Conservation (phyloP, 2,113 vertebrate genomes). For the Perca schrenkii region DNA sequence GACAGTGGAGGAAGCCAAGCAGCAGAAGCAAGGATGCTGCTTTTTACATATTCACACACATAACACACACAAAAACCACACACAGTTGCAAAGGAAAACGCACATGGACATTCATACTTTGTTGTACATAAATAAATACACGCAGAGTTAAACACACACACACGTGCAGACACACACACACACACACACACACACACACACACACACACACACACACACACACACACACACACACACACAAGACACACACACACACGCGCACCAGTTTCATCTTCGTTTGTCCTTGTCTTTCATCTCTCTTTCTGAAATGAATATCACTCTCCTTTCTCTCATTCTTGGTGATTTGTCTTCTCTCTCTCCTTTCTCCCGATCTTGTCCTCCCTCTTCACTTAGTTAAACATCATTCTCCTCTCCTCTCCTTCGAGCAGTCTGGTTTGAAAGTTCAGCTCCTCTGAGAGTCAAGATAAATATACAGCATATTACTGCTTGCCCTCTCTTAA, state of each 20-base stretch:
- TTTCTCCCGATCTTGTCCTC: slow-evolving; percentile 7
- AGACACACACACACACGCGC: slow-evolving; percentile 24
- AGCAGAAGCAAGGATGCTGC: slow-evolving; percentile 40
- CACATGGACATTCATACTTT: too few species aligned
- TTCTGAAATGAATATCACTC: slow-evolving; percentile 39
- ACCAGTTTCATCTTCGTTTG: background rate
- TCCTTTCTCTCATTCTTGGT: slow-evolving; percentile 11
- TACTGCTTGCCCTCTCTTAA: background rate
- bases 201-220: too few species aligned
- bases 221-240: too few species aligned
- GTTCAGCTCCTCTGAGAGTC: slow-evolving; percentile 23
- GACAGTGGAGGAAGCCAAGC: slow-evolving; percentile 50
- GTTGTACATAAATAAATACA: too few species aligned
- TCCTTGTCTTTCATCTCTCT: slow-evolving; percentile 44
- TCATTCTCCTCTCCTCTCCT: background rate
- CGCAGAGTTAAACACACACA: background rate
- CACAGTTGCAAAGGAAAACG: background rate
- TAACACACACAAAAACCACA: background rate
- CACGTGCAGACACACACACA: too few species aligned
- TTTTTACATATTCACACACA: slow-evolving; percentile 40
- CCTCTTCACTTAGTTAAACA: slow-evolving; percentile 11
- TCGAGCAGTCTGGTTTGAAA: background rate
- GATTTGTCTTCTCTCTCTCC: slow-evolving; percentile 19
- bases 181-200: too few species aligned
- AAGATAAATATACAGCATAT: background rate